Conservation (phyloP, 2,113 vertebrate genomes). For the Chloroceryle aenea region DNA sequence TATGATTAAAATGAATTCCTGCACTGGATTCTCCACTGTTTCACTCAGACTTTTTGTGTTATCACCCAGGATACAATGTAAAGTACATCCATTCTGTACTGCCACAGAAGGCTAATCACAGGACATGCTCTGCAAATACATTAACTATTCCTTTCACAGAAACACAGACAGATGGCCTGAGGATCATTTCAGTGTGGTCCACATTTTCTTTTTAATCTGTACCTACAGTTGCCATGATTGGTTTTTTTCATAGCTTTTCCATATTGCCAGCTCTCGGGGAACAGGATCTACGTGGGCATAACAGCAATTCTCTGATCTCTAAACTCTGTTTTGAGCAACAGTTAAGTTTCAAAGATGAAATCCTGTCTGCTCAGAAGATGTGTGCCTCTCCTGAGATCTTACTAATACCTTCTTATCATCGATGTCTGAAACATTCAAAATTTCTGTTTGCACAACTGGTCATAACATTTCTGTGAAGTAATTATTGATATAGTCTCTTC, state of each 20-base stretch:
- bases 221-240: neutral
- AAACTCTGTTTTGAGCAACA: neutral
- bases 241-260: neutral
- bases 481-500: neutral
- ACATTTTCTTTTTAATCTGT: neutral
- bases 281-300: neutral
- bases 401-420: neutral
- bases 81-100: neutral
- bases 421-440: neutral
- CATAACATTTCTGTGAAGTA: neutral
- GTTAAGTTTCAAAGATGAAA: neutral
- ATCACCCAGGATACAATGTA: neutral
- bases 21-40: neutral
- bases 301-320: neutral
- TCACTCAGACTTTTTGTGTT: neutral
- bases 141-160: conserved; percentile 26
- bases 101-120: neutral
- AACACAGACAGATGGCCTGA: neutral
- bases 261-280: neutral
- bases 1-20: neutral
- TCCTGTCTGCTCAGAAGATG: neutral
- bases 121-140: neutral
- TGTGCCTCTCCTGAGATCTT: neutral
- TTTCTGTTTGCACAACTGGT: neutral
- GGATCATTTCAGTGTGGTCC: neutral